Percentiles rank a stretch among this genome's conserved stretches.
phyloP scores from a whole-genome alignment of 2,797 vertebrate species.

The Hyperoplus lanceolatus region DNA sequence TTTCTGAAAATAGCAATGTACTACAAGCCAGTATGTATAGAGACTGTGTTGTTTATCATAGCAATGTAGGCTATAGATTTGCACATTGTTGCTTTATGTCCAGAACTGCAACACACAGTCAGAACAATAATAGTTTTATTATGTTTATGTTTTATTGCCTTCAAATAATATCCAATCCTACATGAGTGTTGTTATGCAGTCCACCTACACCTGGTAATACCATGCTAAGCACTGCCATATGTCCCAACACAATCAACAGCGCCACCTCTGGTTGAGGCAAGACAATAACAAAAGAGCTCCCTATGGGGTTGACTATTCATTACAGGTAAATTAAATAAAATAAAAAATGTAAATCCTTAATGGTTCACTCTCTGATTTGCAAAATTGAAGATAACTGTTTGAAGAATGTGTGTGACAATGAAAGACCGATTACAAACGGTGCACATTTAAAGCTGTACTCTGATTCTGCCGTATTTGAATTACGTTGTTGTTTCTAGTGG shows the following conservation, averaged over 20 bases:
- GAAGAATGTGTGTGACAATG: background rate
- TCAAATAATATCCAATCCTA: background rate
- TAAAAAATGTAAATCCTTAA: background rate
- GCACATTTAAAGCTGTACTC: background rate
- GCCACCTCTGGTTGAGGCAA: slow-evolving; percentile 13
- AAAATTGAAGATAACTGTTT: background rate
- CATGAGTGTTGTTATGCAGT: background rate
- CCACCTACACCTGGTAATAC: background rate
- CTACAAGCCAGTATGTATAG: background rate
- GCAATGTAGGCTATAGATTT: background rate
- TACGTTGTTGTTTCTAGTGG: too few relatives aligned
- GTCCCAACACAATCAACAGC: slow-evolving; percentile 6
- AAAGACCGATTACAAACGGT: background rate
- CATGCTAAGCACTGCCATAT: background rate
- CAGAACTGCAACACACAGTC: background rate
- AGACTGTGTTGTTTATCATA: background rate
- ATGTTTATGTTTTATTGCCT: background rate
- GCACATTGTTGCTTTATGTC: background rate
- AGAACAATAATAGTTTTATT: background rate
- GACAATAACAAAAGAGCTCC: slow-evolving; percentile 25
- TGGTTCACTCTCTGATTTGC: background rate
- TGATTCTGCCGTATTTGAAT: too few relatives aligned
- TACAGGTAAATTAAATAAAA: background rate
- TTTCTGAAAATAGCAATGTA: background rate
- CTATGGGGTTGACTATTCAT: background rate